phyloP scores from a whole-genome alignment of 2,888 invertebrate species.

The Leptopilina drosophilae region DNA sequence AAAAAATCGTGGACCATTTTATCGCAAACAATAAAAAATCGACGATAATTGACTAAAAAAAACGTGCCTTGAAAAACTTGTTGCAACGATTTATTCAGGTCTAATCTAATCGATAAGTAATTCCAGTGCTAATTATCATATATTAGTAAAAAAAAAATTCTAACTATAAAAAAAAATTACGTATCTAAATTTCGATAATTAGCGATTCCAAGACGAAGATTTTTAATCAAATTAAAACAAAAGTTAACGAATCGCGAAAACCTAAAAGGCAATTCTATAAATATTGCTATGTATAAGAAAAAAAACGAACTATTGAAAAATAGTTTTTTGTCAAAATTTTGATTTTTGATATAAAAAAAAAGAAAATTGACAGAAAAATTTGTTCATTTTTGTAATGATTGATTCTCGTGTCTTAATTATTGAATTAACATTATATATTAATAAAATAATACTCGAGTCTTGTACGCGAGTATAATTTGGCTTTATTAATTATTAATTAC shows the following conservation, averaged over 20 bases:
- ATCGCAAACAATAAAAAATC: not conserved
- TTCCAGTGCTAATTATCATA: constrained; percentile 38
- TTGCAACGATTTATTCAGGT: constrained; percentile 56
- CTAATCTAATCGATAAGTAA: constrained; percentile 57
- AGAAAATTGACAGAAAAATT: not conserved
- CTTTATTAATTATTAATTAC: constrained; percentile 46
- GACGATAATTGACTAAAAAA: constrained; percentile 50
- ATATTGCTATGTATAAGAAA: constrained; percentile 48
- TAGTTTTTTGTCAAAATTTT: not conserved
- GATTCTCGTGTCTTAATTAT: constrained; percentile 23
- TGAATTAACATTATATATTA: not conserved
- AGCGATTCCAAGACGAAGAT: constrained; percentile 32
- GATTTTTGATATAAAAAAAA: not conserved
- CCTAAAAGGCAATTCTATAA: constrained; percentile 9
- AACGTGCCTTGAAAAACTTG: constrained; percentile 66
- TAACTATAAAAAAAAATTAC: not conserved
- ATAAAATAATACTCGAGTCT: constrained; percentile 21
- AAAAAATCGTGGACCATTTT: constrained; percentile 27
- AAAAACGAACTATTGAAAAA: constrained; percentile 47
- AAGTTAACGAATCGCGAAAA: not conserved
- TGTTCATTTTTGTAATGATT: constrained; percentile 12
- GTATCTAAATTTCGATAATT: constrained; percentile 15
- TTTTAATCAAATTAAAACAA: constrained; percentile 36
- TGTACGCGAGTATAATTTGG: constrained; percentile 54
- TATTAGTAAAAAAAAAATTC: not conserved